These are phyloP conservation scores for Zonitis immaculata DNA, from an alignment of 2,888 invertebrate species.

Conservation along the genomic window DNA sequence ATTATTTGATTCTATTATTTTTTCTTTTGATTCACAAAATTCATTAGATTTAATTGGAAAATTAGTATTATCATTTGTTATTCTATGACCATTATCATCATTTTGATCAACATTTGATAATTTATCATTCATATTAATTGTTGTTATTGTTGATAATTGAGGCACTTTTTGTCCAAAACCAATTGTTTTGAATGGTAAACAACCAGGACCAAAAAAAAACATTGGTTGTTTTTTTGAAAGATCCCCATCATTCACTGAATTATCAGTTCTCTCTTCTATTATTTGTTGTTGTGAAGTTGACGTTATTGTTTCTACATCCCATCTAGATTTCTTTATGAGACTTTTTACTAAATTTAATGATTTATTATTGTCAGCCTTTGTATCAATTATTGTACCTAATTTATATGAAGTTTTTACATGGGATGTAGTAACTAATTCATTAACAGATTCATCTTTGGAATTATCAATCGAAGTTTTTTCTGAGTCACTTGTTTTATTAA, in stretches of 20 bases:
- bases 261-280: too few relatives aligned
- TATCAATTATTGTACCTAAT: constrained; percentile 37
- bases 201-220: constrained; percentile 52
- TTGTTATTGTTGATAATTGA: constrained; percentile 5
- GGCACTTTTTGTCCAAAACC: constrained; percentile 25
- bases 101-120: not conserved
- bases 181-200: constrained; percentile 44
- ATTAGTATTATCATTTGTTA: not conserved
- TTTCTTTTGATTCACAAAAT: too few relatives aligned
- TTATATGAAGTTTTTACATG: constrained; percentile 29
- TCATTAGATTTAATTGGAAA: not conserved
- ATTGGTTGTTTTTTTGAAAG: constrained; percentile 33
- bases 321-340: constrained; percentile 45
- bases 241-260: constrained; percentile 45
- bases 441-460: constrained; percentile 17
- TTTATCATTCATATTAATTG: constrained; percentile 7
- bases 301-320: constrained; percentile 46
- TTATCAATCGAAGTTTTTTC: constrained; percentile 4
- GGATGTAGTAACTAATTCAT: constrained; percentile 28
- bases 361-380: constrained; percentile 36
- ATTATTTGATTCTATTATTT: too few relatives aligned
- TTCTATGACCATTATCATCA: constrained; percentile 12
- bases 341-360: constrained; percentile 16
- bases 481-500: constrained; percentile 33
- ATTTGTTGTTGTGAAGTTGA: constrained; percentile 25